Percentiles rank a stretch among this genome's conserved stretches.
These are phyloP conservation scores for Eubucco bourcierii DNA, from an alignment of 2,113 vertebrate genomes.

Conservation along the genomic window DNA sequence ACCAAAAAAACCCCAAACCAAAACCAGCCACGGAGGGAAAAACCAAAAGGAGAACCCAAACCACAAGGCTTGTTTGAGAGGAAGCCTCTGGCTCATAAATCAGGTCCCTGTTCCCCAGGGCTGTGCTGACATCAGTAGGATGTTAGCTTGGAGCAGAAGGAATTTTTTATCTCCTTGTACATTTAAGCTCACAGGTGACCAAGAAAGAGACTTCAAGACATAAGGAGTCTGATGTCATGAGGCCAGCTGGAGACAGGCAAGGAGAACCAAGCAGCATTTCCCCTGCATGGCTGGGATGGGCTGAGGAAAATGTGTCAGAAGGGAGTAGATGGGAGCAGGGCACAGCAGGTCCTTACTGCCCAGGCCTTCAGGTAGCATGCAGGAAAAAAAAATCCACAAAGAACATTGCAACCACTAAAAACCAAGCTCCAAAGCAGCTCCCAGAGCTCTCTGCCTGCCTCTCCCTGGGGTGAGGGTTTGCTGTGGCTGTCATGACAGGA, in stretches of 20 bases:
- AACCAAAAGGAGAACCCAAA: background rate
- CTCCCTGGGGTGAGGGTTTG: too few species aligned
- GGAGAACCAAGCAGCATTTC: background rate
- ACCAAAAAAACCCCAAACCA: too few species aligned
- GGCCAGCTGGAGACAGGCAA: background rate
- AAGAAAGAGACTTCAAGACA: background rate
- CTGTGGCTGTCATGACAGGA: too few species aligned
- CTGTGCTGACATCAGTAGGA: background rate
- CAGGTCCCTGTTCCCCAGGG: background rate
- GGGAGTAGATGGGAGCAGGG: rapidly evolving
- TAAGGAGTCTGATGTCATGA: background rate
- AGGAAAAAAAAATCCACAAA: too few species aligned
- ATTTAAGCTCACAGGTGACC: background rate
- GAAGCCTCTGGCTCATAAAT: background rate
- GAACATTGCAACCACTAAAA: background rate
- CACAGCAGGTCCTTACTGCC: too few species aligned
- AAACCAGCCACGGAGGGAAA: background rate
- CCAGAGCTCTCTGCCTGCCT: background rate
- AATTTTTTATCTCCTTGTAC: too few species aligned
- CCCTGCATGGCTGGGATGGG: background rate
- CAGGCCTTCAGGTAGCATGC: background rate
- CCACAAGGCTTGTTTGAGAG: background rate
- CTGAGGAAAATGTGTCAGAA: too few species aligned
- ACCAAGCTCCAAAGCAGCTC: background rate
- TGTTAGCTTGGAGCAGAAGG: background rate